Evolutionary conservation across 2,113 vertebrate genomes (phyloP).

Genomic region (Circaetus cinerascens): DNA sequence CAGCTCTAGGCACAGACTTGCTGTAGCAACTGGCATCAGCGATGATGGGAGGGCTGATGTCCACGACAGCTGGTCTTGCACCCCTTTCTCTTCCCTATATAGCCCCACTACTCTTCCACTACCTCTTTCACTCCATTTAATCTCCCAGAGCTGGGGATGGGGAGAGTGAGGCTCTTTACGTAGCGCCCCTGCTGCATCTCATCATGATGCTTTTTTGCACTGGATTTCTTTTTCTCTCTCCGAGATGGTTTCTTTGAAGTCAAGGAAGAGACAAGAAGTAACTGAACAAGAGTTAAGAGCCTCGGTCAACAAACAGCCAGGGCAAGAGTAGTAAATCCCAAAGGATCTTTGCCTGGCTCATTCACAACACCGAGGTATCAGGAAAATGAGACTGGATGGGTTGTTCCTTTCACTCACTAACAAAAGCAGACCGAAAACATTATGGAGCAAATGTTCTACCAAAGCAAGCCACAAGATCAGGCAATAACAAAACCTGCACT

Average conservation of each 20-base stretch:
- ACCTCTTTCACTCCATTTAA: not conserved
- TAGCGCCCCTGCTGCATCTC: not conserved
- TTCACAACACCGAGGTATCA: not conserved
- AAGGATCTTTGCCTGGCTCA: not conserved
- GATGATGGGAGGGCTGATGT: not conserved
- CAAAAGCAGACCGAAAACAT: not conserved
- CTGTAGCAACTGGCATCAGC: fast-evolving
- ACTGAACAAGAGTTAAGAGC: not conserved
- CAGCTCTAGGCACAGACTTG: not conserved
- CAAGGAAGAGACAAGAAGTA: not conserved
- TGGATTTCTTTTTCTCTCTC: not conserved
- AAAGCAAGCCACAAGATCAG: not conserved
- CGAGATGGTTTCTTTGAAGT: not conserved
- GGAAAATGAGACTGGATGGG: not conserved
- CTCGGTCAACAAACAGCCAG: not conserved
- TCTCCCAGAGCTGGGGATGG: not conserved
- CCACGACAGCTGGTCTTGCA: fast-evolving
- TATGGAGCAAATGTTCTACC: not conserved
- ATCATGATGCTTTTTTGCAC: not conserved
- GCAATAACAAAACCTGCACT: not conserved
- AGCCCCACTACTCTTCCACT: not conserved
- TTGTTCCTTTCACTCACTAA: not conserved
- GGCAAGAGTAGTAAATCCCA: not conserved
- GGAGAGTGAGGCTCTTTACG: not conserved
- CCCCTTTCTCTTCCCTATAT: not conserved